phyloP scores from a whole-genome alignment of 2,113 vertebrate species.

The Turnix velox region DNA sequence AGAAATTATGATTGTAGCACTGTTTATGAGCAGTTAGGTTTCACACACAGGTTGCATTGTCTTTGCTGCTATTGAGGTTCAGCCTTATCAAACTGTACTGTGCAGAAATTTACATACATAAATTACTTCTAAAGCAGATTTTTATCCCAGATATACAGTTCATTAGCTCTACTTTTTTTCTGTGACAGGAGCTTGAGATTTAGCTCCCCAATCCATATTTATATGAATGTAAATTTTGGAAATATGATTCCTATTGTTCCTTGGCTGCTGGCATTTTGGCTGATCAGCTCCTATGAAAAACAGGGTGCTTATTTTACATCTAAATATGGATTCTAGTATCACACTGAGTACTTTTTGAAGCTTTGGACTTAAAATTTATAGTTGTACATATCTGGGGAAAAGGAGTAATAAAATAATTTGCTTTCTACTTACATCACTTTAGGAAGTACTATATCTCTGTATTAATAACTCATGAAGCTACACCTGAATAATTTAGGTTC shows the following conservation, averaged over 20 bases:
- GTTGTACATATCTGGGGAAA: neutral
- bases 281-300: neutral
- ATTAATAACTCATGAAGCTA: conserved; percentile 5
- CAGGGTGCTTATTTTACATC: neutral
- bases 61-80: neutral
- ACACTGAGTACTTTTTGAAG: neutral
- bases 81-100: conserved; percentile 14
- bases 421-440: neutral
- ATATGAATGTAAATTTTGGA: conserved; percentile 25
- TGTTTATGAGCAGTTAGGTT: neutral
- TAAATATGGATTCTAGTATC: neutral
- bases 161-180: conserved; percentile 9
- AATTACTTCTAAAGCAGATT: conserved; percentile 35
- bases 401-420: neutral
- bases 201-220: neutral
- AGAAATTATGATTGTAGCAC: conserved; percentile 31
- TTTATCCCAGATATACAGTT: conserved; percentile 29
- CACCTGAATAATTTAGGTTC: conserved; percentile 13
- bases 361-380: neutral
- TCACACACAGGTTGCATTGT: neutral
- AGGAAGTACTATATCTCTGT: neutral
- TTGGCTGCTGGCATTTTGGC: neutral
- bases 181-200: conserved; percentile 7
- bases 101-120: conserved; percentile 29
- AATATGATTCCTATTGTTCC: conserved; percentile 7